These are phyloP conservation scores for Cydia amplana DNA, from an alignment of 1,140 invertebrate species.

Conservation along the genomic window DNA sequence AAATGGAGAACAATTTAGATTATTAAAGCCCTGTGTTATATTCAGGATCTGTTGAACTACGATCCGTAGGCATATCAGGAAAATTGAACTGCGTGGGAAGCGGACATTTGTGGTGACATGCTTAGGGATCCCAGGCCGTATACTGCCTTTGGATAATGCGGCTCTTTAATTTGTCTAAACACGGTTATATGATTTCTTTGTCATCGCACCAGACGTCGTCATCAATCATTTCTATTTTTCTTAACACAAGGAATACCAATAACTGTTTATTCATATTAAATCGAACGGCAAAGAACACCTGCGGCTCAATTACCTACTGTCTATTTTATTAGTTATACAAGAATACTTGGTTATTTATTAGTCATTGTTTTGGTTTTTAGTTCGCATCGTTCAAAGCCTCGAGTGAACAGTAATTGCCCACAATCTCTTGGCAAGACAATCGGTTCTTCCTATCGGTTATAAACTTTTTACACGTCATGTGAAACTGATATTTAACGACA, in stretches of 20 bases:
- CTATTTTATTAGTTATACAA: neutral
- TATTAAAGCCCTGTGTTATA: neutral
- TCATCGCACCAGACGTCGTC: no score
- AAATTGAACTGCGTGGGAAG: conserved; percentile 9
- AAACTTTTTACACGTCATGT: neutral
- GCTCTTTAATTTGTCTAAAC: no score
- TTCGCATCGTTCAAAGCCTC: conserved; percentile 11
- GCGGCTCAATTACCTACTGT: neutral
- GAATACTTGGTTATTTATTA: conserved; percentile 8
- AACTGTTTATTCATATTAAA: neutral
- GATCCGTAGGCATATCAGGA: conserved; percentile 4
- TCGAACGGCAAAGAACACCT: neutral
- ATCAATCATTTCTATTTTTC: no score
- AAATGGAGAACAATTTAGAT: neutral
- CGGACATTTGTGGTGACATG: neutral
- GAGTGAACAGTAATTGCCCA: conserved; percentile 7
- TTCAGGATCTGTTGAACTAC: neutral
- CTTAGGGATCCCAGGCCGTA: neutral
- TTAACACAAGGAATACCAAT: no score
- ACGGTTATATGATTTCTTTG: no score
- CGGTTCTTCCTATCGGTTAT: conserved; percentile 15
- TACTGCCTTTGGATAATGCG: neutral
- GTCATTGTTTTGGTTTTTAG: conserved; percentile 18
- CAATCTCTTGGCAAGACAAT: conserved; percentile 24
- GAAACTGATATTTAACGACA: neutral